Evolutionary conservation across 2,113 vertebrate species (phyloP), one percentile per base, ranked within the genome.

Genomic region (Phyllostomus discolor): DNA sequence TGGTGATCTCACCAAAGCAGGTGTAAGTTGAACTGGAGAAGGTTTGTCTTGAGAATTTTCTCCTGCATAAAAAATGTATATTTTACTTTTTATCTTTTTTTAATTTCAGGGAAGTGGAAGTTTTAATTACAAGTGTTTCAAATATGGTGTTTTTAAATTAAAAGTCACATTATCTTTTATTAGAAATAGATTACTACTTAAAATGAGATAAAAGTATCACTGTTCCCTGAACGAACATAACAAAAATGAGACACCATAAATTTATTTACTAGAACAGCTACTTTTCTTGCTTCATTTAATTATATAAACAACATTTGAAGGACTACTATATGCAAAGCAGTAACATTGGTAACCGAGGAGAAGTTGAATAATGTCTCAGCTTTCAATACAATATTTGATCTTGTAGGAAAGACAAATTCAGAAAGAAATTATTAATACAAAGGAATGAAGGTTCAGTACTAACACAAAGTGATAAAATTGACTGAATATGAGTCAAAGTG

Each of bases 11-110:
- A 98, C 96, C 50, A 99, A 97, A 19, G 98, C 88, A 24, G 98
- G 98, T 38, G 97, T 98, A 70, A 98, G 98, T 73, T 98, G 98
- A 96, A 99, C 96, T 12, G 99, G 97, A 90, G 98, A 98, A 33
- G 83, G 94, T 33, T 96, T 97, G 43, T 98, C 98, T 95, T 88
- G 97, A 79, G 80, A 6, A 43, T 85, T 76, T 62, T 96, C 79
- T 94, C 98, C 98, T 99, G 89, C 0, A 41, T 26, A 19, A 97
- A 88, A 97, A 94, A 97, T 2, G 92, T 5, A 26, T 8, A n/a
- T 0, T 50, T 95, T 85, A 95, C 5, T 83, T 78, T 90, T 80
- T 84, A 50, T 12, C 80, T 69, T 90, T 88, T 88, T 88, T 94
- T 20, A 75, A 88, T 78, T n/a, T 95, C 0, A 90, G 12, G 92